phyloP scores from a whole-genome alignment of 2,113 vertebrate genomes.

The Chelonoidis abingdonii region DNA sequence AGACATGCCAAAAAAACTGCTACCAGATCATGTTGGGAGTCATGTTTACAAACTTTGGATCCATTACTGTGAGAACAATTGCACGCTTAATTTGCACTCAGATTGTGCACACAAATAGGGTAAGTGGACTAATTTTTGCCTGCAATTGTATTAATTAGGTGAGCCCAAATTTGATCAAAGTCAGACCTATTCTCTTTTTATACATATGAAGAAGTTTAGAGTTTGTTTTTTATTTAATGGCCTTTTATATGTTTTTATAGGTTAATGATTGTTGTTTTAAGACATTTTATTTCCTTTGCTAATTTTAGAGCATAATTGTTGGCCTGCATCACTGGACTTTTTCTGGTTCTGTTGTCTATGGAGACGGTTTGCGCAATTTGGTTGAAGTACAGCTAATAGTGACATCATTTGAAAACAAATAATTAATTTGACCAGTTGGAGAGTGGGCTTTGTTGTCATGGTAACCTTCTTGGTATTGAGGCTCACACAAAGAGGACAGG shows the following conservation, averaged over 20 bases:
- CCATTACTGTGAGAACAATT: not conserved
- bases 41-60: not conserved
- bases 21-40: not conserved
- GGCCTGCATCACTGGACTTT: not conserved
- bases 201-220: not conserved
- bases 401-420: not conserved
- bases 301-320: not conserved
- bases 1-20: not conserved
- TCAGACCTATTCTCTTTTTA: not conserved
- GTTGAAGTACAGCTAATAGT: conserved; percentile 37
- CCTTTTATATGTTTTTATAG: not conserved
- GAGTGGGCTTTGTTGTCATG: conserved; percentile 55
- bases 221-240: fast-evolving
- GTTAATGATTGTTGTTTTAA: not conserved
- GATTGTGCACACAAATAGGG: not conserved
- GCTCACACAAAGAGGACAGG: conserved; percentile 37
- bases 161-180: not conserved
- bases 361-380: conserved; percentile 46
- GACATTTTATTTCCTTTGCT: not conserved
- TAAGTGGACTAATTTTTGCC: not conserved
- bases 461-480: conserved; percentile 58
- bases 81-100: not conserved
- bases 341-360: conserved; percentile 3
- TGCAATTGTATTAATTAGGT: not conserved
- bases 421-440: conserved; percentile 27